A percentile compares a stretch with the other conserved stretches of the same genome.
Conservation (phyloP, 2,888 invertebrate genomes). For the Crepidodera aurea region DNA sequence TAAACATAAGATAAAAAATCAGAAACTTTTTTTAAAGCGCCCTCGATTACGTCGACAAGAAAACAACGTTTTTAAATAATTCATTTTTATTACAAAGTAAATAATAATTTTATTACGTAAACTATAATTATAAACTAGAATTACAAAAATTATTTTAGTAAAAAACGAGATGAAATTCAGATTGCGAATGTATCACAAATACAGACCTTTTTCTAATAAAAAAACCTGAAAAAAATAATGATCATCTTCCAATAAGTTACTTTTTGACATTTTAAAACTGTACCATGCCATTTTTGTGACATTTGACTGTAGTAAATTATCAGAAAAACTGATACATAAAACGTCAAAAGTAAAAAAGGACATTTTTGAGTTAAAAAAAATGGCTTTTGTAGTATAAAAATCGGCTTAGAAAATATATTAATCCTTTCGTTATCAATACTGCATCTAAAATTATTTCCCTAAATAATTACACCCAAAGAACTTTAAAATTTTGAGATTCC, state of each 20-base stretch:
- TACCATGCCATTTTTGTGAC: too few relatives aligned
- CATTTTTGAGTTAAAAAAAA: too few relatives aligned
- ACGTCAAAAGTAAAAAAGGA: too few relatives aligned
- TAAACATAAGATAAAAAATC: too few relatives aligned
- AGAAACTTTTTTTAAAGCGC: background rate
- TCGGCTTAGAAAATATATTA: slow-evolving; percentile 12
- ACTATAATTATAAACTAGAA: background rate
- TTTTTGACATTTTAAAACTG: too few relatives aligned
- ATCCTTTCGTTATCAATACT: slow-evolving; percentile 2
- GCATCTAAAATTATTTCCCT: background rate
- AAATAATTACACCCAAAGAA: slow-evolving; percentile 52
- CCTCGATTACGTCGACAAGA: too few relatives aligned
- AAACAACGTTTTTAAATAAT: background rate
- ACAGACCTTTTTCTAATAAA: too few relatives aligned
- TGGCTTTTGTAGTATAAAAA: slow-evolving; percentile 5
- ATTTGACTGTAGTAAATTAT: too few relatives aligned
- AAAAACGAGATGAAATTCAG: background rate
- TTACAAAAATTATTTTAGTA: background rate
- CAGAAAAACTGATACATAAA: too few relatives aligned
- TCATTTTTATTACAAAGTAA: background rate
- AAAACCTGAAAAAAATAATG: too few relatives aligned
- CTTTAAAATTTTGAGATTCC: slow-evolving; percentile 49
- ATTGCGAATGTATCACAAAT: background rate
- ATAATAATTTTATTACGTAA: background rate
- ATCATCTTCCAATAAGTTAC: too few relatives aligned